Conservation (phyloP, 2,888 invertebrate genomes). For the Scotopteryx bipunctaria region DNA sequence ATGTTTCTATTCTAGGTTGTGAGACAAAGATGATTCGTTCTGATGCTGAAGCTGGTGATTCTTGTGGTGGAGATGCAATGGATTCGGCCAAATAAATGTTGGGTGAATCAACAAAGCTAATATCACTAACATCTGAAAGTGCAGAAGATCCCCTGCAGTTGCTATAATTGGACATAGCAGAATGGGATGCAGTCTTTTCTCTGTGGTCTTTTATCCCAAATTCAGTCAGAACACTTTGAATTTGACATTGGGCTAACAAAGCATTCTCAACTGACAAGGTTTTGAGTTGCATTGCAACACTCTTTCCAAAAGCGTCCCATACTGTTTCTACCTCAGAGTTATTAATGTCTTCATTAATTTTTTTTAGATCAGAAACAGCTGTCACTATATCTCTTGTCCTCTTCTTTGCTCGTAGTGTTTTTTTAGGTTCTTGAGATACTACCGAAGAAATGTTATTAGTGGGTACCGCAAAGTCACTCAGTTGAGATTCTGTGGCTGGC, state of each 20-base stretch:
- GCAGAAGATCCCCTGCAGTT: not conserved
- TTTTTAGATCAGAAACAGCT: conserved; percentile 1
- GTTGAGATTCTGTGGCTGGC: too few species aligned
- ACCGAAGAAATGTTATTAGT: too few species aligned
- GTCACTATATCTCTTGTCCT: not conserved
- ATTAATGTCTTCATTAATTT: not conserved
- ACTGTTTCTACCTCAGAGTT: not conserved
- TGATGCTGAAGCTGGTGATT: too few species aligned
- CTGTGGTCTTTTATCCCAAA: not conserved
- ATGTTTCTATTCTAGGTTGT: too few species aligned
- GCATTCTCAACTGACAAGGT: not conserved
- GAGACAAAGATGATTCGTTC: too few species aligned
- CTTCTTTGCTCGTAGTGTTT: not conserved
- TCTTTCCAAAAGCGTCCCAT: conserved; percentile 3
- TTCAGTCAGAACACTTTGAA: conserved; percentile 1
- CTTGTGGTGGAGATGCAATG: not conserved
- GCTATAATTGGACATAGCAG: not conserved
- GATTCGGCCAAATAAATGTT: not conserved
- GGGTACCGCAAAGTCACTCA: too few species aligned
- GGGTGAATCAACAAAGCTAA: not conserved
- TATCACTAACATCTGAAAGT: not conserved
- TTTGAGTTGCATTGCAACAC: not conserved
- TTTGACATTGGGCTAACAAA: not conserved
- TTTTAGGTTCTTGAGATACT: too few species aligned
- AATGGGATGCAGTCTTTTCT: not conserved